These are phyloP conservation scores for Naso thynnoides DNA, from an alignment of 2,797 vertebrate species.

Conservation along the genomic window DNA sequence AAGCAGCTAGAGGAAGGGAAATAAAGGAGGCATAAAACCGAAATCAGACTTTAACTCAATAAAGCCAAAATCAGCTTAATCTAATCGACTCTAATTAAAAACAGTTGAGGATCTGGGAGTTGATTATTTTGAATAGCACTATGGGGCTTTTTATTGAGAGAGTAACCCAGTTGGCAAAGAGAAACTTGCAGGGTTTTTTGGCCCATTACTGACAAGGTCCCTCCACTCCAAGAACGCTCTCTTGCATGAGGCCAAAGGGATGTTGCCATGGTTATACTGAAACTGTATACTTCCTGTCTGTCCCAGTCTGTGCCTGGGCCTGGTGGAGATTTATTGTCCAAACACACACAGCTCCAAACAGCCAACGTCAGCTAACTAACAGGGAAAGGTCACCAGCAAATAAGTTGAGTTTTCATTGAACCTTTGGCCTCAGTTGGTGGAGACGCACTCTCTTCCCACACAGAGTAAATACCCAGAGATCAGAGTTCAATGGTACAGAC, in stretches of 20 bases:
- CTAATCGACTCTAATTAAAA: constrained; percentile 46
- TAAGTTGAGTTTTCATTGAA: constrained; percentile 67
- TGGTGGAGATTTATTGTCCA: constrained; percentile 80
- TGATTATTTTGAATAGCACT: constrained; percentile 36
- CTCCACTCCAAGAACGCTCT: constrained; percentile 43
- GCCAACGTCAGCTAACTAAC: constrained; percentile 58
- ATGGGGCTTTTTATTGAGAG: constrained; percentile 41
- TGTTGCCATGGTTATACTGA: constrained; percentile 81
- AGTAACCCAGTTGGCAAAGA: constrained; percentile 48
- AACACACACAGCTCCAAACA: constrained; percentile 76
- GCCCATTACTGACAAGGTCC: constrained; percentile 38
- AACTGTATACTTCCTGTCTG: constrained; percentile 86
- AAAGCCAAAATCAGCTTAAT: constrained; percentile 30
- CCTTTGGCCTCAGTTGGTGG: constrained; percentile 61
- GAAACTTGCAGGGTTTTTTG: constrained; percentile 56
- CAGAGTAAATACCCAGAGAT: constrained; percentile 70
- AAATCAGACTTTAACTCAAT: constrained; percentile 34
- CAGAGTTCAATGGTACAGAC: constrained; percentile 69
- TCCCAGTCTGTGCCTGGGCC: constrained; percentile 60
- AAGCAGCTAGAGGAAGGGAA: constrained; percentile 85
- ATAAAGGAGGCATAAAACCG: constrained; percentile 32
- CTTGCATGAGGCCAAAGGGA: constrained; percentile 67
- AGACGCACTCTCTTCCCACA: constrained; percentile 67
- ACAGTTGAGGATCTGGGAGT: constrained; percentile 32
- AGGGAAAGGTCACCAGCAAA: constrained; percentile 66